These are phyloP conservation scores for Heliconius hermathena DNA, from an alignment of 1,140 invertebrate genomes.

Conservation along the genomic window DNA sequence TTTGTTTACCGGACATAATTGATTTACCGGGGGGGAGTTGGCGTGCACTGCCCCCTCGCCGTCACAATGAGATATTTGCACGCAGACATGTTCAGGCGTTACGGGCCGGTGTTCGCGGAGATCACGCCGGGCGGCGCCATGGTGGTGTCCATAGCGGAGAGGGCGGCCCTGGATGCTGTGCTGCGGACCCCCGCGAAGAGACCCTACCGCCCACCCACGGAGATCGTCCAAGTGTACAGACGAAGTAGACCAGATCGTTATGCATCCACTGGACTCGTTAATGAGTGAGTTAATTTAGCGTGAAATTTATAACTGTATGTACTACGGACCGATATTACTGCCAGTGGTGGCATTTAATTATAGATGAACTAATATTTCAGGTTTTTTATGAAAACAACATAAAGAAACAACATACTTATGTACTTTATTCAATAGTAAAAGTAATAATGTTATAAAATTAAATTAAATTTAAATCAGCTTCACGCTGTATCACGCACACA, in stretches of 20 bases:
- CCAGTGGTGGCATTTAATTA: not conserved
- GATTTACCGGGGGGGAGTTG: slow-evolving; percentile 19
- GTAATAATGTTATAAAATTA: no score
- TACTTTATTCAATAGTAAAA: not conserved
- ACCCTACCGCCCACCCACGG: slow-evolving; percentile 91
- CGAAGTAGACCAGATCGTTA: slow-evolving; percentile 89
- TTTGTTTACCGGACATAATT: no score
- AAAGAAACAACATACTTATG: not conserved
- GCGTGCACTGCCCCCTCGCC: slow-evolving; percentile 45
- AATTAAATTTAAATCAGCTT: no score
- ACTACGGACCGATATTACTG: not conserved
- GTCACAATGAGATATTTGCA: slow-evolving; percentile 74
- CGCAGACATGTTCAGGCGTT: slow-evolving; percentile 86
- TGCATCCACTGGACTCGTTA: slow-evolving; percentile 89
- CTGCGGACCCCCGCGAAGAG: slow-evolving; percentile 86
- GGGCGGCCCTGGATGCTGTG: slow-evolving; percentile 90
- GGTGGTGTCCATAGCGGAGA: slow-evolving; percentile 89
- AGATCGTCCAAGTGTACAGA: slow-evolving; percentile 90
- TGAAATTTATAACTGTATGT: slow-evolving; percentile 1
- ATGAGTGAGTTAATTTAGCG: slow-evolving; percentile 84
- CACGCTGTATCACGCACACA: no score
- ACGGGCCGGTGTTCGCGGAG: slow-evolving; percentile 90
- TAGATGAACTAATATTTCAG: not conserved
- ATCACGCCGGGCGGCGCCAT: slow-evolving; percentile 88
- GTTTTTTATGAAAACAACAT: not conserved